Conservation (phyloP, 2,113 vertebrate genomes). For the Oenanthe oenanthe region DNA sequence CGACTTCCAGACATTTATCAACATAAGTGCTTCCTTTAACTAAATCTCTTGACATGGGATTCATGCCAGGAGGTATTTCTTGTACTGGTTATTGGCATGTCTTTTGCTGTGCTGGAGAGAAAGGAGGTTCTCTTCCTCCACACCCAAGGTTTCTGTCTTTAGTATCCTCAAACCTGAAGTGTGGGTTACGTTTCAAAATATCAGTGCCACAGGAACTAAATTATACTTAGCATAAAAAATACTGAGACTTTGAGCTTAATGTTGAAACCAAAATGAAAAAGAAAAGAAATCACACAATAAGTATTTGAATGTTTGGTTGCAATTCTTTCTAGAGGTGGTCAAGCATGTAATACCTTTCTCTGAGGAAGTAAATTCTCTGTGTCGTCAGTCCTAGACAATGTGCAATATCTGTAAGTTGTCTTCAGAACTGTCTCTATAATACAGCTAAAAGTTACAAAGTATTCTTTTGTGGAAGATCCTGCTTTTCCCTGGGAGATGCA, state of each 20-base stretch:
- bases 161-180: fast-evolving
- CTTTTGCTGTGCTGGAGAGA: neutral
- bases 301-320: neutral
- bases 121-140: neutral
- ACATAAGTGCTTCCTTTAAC: neutral
- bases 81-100: neutral
- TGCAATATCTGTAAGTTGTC: neutral
- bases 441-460: neutral
- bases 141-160: neutral
- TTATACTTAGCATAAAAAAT: neutral
- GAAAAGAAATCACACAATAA: neutral
- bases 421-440: neutral
- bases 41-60: neutral
- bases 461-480: neutral
- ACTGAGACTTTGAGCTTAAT: neutral
- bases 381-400: neutral
- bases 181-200: neutral
- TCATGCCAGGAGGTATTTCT: neutral
- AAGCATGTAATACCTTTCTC: neutral
- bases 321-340: neutral
- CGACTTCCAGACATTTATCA: neutral
- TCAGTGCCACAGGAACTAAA: neutral
- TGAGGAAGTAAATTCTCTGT: neutral
- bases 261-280: neutral
- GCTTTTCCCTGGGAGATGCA: fast-evolving